A percentile compares a stretch with the other conserved stretches of the same genome.
phyloP scores from a whole-genome alignment of 53 echinoderm and acorn worm genomes.

The Paracentrotus lividus region DNA sequence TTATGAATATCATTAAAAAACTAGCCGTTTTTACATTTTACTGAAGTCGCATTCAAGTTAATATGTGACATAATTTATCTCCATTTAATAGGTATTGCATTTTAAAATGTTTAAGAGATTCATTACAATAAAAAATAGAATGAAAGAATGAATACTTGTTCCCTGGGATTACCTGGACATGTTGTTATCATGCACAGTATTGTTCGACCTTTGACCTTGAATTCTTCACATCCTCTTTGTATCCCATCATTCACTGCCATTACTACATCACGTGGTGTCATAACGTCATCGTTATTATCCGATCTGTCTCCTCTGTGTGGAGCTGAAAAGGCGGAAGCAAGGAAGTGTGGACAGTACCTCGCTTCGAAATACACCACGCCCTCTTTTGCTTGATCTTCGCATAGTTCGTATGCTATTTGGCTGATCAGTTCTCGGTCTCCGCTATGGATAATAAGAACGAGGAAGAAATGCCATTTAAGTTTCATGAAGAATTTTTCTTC shows the following conservation, averaged over 20 bases:
- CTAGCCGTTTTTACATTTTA: no score
- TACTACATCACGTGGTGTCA: slow-evolving; percentile 73
- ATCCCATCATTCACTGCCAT: slow-evolving; percentile 79
- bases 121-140: no score
- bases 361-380: slow-evolving; percentile 83
- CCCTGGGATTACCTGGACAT: slow-evolving; percentile 83
- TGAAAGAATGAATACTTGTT: no score
- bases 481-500: no score
- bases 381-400: slow-evolving; percentile 80
- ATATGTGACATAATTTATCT: no score
- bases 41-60: no score
- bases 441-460: background rate
- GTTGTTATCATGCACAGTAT: slow-evolving; percentile 65
- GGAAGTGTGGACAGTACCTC: slow-evolving; percentile 74
- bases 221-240: slow-evolving; percentile 72
- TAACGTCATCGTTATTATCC: background rate
- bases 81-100: no score
- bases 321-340: slow-evolving; percentile 62
- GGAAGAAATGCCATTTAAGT: no score
- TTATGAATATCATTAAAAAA: no score
- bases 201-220: slow-evolving; percentile 73
- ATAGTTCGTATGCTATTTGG: slow-evolving; percentile 77
- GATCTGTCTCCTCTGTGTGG: background rate
- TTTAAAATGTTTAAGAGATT: no score
- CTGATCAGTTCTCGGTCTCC: slow-evolving; percentile 34